Evolutionary conservation across 1,140 invertebrate species (phyloP), one percentile per base, ranked within the genome.

Genomic region (Scaptomyza hsui): DNA sequence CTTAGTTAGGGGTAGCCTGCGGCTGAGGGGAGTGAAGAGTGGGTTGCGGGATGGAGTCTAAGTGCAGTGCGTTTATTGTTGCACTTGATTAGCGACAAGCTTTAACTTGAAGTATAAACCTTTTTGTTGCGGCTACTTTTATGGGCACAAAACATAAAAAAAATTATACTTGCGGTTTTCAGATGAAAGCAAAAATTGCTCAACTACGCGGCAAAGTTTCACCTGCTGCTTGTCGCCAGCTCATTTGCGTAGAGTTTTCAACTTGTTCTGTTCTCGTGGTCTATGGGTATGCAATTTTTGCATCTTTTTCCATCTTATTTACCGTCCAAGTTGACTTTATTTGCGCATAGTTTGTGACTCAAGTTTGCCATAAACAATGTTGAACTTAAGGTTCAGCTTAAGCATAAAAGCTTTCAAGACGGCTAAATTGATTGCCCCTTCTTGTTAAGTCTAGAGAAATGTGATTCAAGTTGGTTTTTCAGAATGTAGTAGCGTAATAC

Each of bases 311-410:
- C 19, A 16, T 19, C 21, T 51, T 37, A 37, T 44, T 55, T 32
- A 48, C 68, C 75, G 78, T 76, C 78, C 77, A 80, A 80, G 78
- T 82, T 82, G 74, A 81, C 80, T 83, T 83, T 72, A 83, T 83
- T 83, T 85, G 51, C 80, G 72, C 76, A 85, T 85, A 83, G 80
- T 83, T 83, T 83, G 80, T 79, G 67, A 51, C 81, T 79, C 59
- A 83, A 83, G 80, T 83, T 85, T 79, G 80, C 85, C 80, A 83
- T 83, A 83, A 83, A 85, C 80, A 83, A 85, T 83, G 76, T 80
- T 79, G 47, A 83, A 79, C 80, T 83, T 83, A 57, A 73, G 79
- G 72, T 72, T 83, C 48, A 83, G 82, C 68, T 75, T 75, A 60
- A 83, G 79, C 55, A 85, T 59, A 75, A 81, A 83, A 83, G 67